These are phyloP conservation scores for Eriocheir sinensis DNA, from an alignment of 1,140 invertebrate genomes.

Conservation along the genomic window DNA sequence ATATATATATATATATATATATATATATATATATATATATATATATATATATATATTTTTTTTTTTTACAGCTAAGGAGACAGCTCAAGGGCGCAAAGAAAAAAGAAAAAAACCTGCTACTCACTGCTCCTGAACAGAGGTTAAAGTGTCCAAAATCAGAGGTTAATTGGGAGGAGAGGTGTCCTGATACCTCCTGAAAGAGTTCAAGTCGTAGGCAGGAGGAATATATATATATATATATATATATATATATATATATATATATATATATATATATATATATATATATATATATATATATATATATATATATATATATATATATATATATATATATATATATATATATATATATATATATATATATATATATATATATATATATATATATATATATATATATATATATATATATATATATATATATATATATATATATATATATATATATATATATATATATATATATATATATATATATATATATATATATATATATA, in stretches of 20 bases:
- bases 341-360: slow-evolving; percentile 37
- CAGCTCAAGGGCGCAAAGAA: too few relatives aligned
- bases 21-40: too few relatives aligned
- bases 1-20: too few relatives aligned
- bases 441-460: slow-evolving; percentile 43
- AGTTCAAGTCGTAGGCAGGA: too few relatives aligned
- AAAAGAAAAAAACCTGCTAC: too few relatives aligned
- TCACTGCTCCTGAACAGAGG: too few relatives aligned
- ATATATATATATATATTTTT: too few relatives aligned
- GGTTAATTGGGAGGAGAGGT: too few relatives aligned
- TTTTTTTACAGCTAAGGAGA: too few relatives aligned
- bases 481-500: slow-evolving; percentile 60
- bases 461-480: slow-evolving; percentile 50
- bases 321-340: slow-evolving; percentile 26
- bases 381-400: slow-evolving; percentile 56
- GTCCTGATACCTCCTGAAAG: too few relatives aligned
- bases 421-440: slow-evolving; percentile 58
- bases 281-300: slow-evolving; percentile 32
- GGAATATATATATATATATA: background rate
- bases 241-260: slow-evolving; percentile 50
- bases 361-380: slow-evolving; percentile 46
- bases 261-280: background rate
- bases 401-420: slow-evolving; percentile 61
- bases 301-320: slow-evolving; percentile 38
- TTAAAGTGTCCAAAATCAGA: too few relatives aligned